Percentiles rank a stretch among this genome's conserved stretches.
These are phyloP conservation scores for Hypselothyrea guttata DNA, from an alignment of 2,888 invertebrate genomes.

Conservation along the genomic window DNA sequence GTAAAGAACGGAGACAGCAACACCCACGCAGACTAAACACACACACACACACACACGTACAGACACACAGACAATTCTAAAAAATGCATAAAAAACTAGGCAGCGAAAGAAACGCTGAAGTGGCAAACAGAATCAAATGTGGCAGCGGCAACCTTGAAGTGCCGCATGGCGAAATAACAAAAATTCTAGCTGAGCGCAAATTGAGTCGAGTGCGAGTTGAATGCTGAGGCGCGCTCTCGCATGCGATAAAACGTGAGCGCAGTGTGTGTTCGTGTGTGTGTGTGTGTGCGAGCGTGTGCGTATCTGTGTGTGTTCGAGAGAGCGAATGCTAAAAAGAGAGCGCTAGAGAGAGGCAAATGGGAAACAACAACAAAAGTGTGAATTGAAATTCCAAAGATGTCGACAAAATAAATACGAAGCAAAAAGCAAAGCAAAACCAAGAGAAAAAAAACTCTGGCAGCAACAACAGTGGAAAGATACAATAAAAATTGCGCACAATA, in stretches of 20 bases:
- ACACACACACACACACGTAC: neutral
- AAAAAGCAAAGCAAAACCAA: constrained; percentile 35
- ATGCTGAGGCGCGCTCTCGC: constrained; percentile 27
- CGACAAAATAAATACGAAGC: constrained; percentile 70
- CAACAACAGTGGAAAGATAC: constrained; percentile 58
- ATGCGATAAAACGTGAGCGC: constrained; percentile 53
- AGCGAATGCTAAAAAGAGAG: neutral
- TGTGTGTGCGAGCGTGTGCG: constrained; percentile 44
- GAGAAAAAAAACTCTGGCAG: constrained; percentile 38
- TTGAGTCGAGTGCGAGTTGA: neutral
- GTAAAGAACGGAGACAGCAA: constrained; percentile 15
- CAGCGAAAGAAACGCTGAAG: constrained; percentile 37
- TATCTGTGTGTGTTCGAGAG: constrained; percentile 61
- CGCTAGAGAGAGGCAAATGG: constrained; percentile 29
- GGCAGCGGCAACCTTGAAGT: constrained; percentile 53
- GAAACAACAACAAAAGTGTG: constrained; percentile 75
- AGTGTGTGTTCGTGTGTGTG: constrained; percentile 7
- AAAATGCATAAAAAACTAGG: constrained; percentile 12
- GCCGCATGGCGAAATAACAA: constrained; percentile 36
- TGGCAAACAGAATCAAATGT: constrained; percentile 44
- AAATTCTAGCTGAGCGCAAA: constrained; percentile 11
- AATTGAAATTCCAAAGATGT: constrained; percentile 80
- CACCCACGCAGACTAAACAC: neutral
- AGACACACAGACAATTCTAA: constrained; percentile 1
- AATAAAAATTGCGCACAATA: constrained; percentile 72